Evolutionary conservation across 2,113 vertebrate species (phyloP).

Genomic region (Eurystomus gularis): DNA sequence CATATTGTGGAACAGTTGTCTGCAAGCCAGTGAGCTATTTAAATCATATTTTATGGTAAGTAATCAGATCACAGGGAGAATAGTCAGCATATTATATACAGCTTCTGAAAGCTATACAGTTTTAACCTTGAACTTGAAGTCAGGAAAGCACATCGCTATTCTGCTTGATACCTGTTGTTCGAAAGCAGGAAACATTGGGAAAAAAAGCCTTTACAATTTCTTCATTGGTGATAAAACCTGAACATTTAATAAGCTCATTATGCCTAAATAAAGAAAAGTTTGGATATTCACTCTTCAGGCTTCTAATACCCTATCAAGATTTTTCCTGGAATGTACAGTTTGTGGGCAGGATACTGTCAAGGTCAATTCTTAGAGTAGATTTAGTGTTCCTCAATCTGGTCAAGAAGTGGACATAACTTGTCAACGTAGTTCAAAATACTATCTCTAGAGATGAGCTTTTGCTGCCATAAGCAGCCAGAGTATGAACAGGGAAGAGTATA

Average conservation of each 20-base stretch:
- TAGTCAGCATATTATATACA: background rate
- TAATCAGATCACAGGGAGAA: background rate
- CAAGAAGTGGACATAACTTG: background rate
- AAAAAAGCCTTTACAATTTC: background rate
- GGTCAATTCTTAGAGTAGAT: background rate
- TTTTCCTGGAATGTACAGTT: background rate
- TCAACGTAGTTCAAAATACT: background rate
- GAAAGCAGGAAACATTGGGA: background rate
- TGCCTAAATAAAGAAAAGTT: background rate
- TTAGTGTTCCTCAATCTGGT: background rate
- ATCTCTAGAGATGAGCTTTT: background rate
- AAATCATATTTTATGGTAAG: conserved; percentile 8
- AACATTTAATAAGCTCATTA: background rate
- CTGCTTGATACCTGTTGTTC: background rate
- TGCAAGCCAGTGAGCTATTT: background rate
- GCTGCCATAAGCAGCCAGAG: background rate
- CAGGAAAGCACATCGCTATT: background rate
- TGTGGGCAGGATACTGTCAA: background rate
- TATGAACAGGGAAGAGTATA: background rate
- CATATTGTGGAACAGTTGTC: background rate
- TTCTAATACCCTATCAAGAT: background rate
- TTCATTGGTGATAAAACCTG: background rate
- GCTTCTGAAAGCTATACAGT: background rate
- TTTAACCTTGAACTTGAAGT: background rate
- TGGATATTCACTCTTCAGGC: background rate